Evolutionary conservation across 1,140 invertebrate species (phyloP).

Genomic region (Apis dorsata): DNA sequence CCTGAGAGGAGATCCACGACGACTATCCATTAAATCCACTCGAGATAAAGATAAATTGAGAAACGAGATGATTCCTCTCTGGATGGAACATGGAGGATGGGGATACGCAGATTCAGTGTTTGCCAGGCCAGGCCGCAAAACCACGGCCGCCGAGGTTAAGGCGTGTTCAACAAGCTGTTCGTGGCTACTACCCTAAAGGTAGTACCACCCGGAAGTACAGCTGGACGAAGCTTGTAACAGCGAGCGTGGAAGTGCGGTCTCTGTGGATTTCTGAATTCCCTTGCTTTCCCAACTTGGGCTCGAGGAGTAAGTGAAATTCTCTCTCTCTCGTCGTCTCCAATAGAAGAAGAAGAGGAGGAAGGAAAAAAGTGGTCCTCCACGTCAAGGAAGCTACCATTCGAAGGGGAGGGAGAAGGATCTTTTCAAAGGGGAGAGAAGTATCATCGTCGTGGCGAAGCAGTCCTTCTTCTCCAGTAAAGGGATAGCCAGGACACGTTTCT

Average conservation of each 20-base stretch:
- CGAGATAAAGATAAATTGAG: no score
- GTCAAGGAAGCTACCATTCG: conserved; percentile 1
- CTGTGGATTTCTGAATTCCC: neutral
- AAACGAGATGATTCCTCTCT: neutral
- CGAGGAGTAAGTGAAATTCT: no score
- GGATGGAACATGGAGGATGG: neutral
- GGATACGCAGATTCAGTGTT: conserved; percentile 42
- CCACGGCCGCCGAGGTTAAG: conserved; percentile 39
- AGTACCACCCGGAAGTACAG: conserved; percentile 32
- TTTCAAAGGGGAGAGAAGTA: neutral
- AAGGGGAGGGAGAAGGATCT: neutral
- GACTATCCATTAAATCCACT: no score
- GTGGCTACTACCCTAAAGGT: conserved; percentile 33
- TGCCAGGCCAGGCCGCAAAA: conserved; percentile 28
- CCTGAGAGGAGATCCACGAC: no score
- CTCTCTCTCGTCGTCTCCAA: neutral
- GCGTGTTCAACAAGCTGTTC: conserved; percentile 43
- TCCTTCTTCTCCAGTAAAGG: conserved; percentile 21
- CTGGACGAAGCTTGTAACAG: neutral
- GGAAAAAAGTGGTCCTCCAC: conserved; percentile 3
- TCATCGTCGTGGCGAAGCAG: conserved; percentile 5
- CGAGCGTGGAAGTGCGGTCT: neutral
- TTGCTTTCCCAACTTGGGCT: no score
- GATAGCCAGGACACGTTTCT: conserved; percentile 17
- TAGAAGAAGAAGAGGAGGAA: neutral